A percentile compares a stretch with the other conserved stretches of the same genome.
phyloP scores from a whole-genome alignment of 92 coral and sea anemone genomes.

The Umimayanthus chanpuru region DNA sequence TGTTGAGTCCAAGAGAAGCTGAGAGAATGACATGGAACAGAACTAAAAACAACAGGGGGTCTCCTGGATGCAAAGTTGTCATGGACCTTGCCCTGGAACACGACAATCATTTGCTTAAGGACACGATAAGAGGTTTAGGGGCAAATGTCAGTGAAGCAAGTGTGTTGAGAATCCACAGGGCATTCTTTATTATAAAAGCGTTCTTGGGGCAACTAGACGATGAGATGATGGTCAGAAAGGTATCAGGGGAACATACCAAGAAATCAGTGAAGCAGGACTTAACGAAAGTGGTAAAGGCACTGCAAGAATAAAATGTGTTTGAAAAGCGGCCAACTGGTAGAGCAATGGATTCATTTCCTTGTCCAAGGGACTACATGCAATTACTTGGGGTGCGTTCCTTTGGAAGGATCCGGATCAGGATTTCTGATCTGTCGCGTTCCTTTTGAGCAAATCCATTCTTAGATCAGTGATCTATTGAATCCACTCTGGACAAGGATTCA shows the following conservation, averaged over 20 bases:
- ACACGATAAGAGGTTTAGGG: constrained; percentile 53
- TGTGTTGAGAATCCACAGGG: constrained; percentile 50
- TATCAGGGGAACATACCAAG: constrained; percentile 46
- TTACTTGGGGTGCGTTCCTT: no score
- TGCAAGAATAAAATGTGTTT: neutral
- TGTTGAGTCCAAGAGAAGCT: constrained; percentile 50
- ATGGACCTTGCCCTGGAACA: constrained; percentile 59
- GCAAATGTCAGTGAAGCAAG: constrained; percentile 51
- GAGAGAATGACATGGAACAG: constrained; percentile 63
- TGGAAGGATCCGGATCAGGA: no score
- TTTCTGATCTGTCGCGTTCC: no score
- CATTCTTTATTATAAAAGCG: constrained; percentile 26
- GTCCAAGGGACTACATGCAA: neutral
- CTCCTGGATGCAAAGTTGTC: constrained; percentile 51
- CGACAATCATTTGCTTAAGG: constrained; percentile 60
- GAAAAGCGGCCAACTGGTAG: neutral
- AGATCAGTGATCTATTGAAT: no score
- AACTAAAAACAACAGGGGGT: constrained; percentile 55
- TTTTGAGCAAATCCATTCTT: no score
- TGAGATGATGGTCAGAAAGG: constrained; percentile 27
- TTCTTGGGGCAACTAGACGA: constrained; percentile 17
- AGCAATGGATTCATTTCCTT: neutral
- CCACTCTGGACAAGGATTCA: no score
- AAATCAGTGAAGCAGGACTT: constrained; percentile 51
- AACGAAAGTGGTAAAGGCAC: neutral